Conservation (phyloP, 1,140 invertebrate genomes). For the Battus philenor region DNA sequence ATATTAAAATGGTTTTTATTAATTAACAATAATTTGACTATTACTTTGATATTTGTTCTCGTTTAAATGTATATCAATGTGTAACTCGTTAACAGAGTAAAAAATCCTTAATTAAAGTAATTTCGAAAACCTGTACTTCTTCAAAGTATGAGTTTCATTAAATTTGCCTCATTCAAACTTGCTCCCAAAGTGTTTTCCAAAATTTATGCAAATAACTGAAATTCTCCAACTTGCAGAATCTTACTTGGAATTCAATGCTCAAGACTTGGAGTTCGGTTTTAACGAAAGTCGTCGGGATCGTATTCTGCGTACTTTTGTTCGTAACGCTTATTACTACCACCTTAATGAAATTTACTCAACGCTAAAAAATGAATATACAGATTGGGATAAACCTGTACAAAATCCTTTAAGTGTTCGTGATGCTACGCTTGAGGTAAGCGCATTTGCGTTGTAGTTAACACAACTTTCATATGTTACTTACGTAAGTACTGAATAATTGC, state of each 20-base stretch:
- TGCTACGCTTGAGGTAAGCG: constrained; percentile 79
- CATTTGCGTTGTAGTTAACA: no score
- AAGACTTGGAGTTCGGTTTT: constrained; percentile 89
- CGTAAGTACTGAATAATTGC: no score
- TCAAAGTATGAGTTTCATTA: constrained; percentile 1
- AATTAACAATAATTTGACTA: no score
- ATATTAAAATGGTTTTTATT: no score
- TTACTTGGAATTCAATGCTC: constrained; percentile 85
- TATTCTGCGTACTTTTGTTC: constrained; percentile 90
- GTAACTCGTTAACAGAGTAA: no score
- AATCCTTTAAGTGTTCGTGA: constrained; percentile 86
- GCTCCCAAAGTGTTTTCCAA: constrained; percentile 19
- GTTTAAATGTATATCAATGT: no score
- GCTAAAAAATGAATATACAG: constrained; percentile 94
- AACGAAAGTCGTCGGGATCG: constrained; percentile 89
- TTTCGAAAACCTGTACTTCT: no score
- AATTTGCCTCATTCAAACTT: constrained; percentile 13
- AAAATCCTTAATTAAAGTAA: no score
- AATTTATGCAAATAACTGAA: constrained; percentile 62
- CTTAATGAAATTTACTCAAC: constrained; percentile 94
- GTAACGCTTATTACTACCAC: constrained; percentile 92
- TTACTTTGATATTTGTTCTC: no score
- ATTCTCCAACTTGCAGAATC: constrained; percentile 78
- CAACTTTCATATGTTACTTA: no score
- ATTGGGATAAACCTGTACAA: constrained; percentile 89